These are phyloP conservation scores for Lamellibrachia satsuma DNA, from an alignment of 2,888 invertebrate species.

Conservation along the genomic window DNA sequence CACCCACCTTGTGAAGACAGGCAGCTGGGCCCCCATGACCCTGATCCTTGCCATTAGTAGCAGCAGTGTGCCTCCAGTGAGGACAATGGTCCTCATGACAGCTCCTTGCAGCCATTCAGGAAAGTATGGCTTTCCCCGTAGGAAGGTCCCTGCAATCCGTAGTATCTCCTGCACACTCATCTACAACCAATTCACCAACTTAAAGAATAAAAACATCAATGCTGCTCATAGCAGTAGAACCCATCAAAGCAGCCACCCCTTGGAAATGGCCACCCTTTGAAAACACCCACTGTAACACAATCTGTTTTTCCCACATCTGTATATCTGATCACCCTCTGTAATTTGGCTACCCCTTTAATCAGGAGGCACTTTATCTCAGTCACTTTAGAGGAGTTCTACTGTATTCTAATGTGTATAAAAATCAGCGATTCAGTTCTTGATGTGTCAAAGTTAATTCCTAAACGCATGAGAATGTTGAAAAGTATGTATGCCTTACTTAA, in stretches of 20 bases:
- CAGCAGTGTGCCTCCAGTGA: constrained; percentile 81
- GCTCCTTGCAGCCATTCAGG: constrained; percentile 56
- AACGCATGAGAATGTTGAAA: not conserved
- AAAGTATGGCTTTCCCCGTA: constrained; percentile 49
- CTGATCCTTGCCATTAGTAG: constrained; percentile 84
- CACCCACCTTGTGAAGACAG: constrained; percentile 85
- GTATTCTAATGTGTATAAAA: not conserved
- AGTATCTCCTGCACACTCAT: constrained; percentile 51
- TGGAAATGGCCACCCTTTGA: no score
- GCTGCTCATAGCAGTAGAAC: not conserved
- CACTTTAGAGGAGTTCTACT: no score
- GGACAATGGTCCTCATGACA: constrained; percentile 77
- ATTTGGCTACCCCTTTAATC: no score
- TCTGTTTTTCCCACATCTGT: no score
- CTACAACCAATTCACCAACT: constrained; percentile 42
- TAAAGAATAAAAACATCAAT: not conserved
- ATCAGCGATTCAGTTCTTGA: not conserved
- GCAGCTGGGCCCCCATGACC: constrained; percentile 95
- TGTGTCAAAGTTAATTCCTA: no score
- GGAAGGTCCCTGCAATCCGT: constrained; percentile 35
- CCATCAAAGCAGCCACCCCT: no score
- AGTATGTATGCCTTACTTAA: no score
- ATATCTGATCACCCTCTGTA: no score
- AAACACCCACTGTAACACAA: no score
- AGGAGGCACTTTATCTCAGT: no score